Base-by-base conservation (phyloP, 2,797 vertebrate species). In the Ceyx erithaca region DNA sequence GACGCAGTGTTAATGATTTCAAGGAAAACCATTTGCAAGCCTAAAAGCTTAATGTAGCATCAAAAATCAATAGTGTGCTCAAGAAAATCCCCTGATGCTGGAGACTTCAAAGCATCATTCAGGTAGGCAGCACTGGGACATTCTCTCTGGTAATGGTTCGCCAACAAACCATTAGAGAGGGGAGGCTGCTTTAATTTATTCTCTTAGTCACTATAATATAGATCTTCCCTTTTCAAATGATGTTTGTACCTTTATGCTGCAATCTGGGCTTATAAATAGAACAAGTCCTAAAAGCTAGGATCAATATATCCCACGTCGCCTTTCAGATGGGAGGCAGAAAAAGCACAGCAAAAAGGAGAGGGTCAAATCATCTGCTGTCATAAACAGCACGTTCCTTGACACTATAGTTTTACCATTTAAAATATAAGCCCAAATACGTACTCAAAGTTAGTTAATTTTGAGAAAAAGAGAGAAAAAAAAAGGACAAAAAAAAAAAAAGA, bases 41-140 rank as follows among this genome's bases (percentile, higher is more conserved):
- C 82, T 94, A 92, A 93, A 91, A 96, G 93, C 80, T 87, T 96
- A 90, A 96, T 90, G 87, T 48, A 78, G 78, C 54, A 94, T 68
- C 64, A 93, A 77, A 96, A 96, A 95, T 96, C 96, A 94, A 96
- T 97, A 90, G 26, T 9, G 35, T 40, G 58, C 87, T 93, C 85
- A 49, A 80, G 78, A 92, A 87, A 86, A 70, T 41, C 23, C 75
- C 73, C 51, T 45, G 37, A 30, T 82, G 66, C 51, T 35, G 40
- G 46, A 80, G 89, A 62, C 51, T 84, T 85, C 66, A 62, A 92
- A 92, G 55, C 80, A 86, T 70, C 83, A 19, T 49, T 91, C 91
- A 89, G 90, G 83, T 62, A 68, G 76, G 18, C 40, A 85, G 67
- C 59, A 54, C 40, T 20, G 52, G 91, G 83, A 59, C 70, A 76